These are phyloP conservation scores for Stomorhina lunata DNA, from an alignment of 2,888 invertebrate species.

Conservation along the genomic window DNA sequence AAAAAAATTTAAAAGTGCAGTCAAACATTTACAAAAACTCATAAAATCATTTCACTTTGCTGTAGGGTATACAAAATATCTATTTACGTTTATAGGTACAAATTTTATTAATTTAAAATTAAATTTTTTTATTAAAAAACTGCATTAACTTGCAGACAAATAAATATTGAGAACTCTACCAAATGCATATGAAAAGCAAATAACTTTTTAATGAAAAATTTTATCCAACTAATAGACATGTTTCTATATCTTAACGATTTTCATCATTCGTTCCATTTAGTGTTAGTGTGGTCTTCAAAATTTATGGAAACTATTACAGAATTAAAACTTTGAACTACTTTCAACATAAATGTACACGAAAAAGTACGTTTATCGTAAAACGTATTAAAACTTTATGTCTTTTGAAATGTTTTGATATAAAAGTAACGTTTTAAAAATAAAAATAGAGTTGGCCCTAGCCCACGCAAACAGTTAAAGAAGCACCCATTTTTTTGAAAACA, in stretches of 20 bases:
- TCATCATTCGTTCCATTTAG: neutral
- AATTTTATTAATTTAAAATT: too few species aligned
- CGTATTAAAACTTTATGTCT: neutral
- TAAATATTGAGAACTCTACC: neutral
- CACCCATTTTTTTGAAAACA: neutral
- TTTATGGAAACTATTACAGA: slow-evolving; percentile 6
- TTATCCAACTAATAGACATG: too few species aligned
- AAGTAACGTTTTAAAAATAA: slow-evolving; percentile 5
- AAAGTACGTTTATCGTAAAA: neutral
- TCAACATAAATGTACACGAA: neutral
- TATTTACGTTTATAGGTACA: too few species aligned
- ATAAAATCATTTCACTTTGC: too few species aligned
- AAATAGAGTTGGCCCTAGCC: neutral
- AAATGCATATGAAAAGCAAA: neutral
- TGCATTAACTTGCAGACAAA: slow-evolving; percentile 4
- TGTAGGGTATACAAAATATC: too few species aligned
- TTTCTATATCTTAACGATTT: slow-evolving; percentile 7
- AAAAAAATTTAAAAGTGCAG: too few species aligned
- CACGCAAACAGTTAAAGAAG: slow-evolving; percentile 1
- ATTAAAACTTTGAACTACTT: slow-evolving; percentile 12
- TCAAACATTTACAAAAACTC: too few species aligned
- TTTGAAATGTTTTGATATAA: slow-evolving; percentile 22
- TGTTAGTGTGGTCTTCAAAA: slow-evolving; percentile 15
- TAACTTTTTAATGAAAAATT: neutral
- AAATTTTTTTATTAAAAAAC: slow-evolving; percentile 15